Evolutionary conservation across 2,888 invertebrate genomes (phyloP).

Genomic region (Himalopsyche japonica): DNA sequence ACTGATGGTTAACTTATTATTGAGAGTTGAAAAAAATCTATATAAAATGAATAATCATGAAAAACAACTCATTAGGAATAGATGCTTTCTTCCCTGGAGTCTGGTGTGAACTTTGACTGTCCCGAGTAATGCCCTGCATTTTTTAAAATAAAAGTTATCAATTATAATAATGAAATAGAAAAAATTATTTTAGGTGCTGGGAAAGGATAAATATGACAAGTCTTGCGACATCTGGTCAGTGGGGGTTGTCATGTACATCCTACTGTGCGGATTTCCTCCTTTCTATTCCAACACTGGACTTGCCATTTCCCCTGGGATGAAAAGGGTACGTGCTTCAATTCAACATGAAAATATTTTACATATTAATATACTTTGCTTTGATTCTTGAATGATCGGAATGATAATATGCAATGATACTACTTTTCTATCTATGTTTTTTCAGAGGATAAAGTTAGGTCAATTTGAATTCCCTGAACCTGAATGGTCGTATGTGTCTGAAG

Average conservation of each 20-base stretch:
- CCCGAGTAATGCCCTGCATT: too few relatives aligned
- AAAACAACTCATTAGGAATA: too few relatives aligned
- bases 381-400: too few relatives aligned
- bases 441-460: slow-evolving; percentile 89
- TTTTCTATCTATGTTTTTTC: slow-evolving; percentile 41
- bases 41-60: too few relatives aligned
- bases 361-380: background rate
- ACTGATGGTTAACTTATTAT: too few relatives aligned
- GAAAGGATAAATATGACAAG: slow-evolving; percentile 97
- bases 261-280: slow-evolving; percentile 98
- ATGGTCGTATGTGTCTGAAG: slow-evolving; percentile 91
- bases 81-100: too few relatives aligned
- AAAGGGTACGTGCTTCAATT: slow-evolving; percentile 61
- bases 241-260: slow-evolving; percentile 98
- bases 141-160: too few relatives aligned
- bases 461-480: slow-evolving; percentile 97
- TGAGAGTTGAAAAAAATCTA: too few relatives aligned
- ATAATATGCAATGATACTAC: background rate
- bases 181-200: slow-evolving; percentile 73
- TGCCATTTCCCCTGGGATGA: slow-evolving; percentile 99
- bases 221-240: slow-evolving; percentile 99
- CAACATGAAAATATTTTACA: too few relatives aligned
- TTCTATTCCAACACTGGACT: slow-evolving; percentile 98
- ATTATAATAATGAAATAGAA: background rate
- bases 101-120: too few relatives aligned